These are phyloP conservation scores for Heterodera schachtii DNA, from an alignment of 1,140 invertebrate genomes.

Conservation along the genomic window DNA sequence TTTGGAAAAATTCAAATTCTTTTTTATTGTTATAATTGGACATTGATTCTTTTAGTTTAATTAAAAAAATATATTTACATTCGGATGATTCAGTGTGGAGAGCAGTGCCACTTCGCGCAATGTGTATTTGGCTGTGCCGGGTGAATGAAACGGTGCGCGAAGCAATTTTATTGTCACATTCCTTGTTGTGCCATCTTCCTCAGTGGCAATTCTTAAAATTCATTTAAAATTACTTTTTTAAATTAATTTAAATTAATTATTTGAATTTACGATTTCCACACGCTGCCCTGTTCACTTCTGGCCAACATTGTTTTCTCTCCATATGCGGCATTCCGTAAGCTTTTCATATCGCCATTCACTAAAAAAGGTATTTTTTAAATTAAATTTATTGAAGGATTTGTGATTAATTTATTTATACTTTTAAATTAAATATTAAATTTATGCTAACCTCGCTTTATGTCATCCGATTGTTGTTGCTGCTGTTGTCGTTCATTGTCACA, in stretches of 20 bases:
- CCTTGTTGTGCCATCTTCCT: constrained; percentile 22
- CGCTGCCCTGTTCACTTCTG: constrained; percentile 23
- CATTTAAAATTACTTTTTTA: not conserved
- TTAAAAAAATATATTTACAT: constrained; percentile 15
- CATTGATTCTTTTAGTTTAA: too few relatives aligned
- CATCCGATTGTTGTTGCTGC: not conserved
- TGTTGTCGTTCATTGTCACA: not conserved
- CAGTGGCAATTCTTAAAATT: constrained; percentile 15
- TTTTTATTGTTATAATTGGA: too few relatives aligned
- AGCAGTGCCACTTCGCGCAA: constrained; percentile 20
- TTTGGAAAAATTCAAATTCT: too few relatives aligned
- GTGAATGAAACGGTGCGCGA: constrained; percentile 22
- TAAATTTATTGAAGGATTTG: too few relatives aligned
- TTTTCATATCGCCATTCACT: constrained; percentile 27
- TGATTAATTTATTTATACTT: not conserved
- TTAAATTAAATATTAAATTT: not conserved
- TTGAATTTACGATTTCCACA: constrained; percentile 27
- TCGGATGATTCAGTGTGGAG: constrained; percentile 25
- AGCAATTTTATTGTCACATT: constrained; percentile 24
- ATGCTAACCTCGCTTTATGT: not conserved
- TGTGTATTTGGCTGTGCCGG: constrained; percentile 29
- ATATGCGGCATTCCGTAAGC: constrained; percentile 12
- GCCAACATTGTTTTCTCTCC: constrained; percentile 8
- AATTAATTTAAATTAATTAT: not conserved
- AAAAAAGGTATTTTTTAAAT: too few relatives aligned